Conservation (phyloP, 35 echinoderm and acorn worm species). For the Nesometra sesokonis region DNA sequence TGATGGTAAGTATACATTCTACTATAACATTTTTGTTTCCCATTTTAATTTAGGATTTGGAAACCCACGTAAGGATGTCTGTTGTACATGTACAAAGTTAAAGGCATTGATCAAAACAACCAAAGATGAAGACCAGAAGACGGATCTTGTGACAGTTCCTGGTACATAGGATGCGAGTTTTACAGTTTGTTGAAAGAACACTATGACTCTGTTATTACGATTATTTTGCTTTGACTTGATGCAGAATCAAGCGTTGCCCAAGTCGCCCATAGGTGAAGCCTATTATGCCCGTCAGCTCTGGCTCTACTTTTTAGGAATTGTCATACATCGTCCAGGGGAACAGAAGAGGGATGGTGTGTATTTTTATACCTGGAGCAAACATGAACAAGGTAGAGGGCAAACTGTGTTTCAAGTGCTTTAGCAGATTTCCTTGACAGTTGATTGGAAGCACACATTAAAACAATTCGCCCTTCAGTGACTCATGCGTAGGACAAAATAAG, state of each 20-base stretch:
- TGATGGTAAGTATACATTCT: background rate
- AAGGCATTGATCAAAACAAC: background rate
- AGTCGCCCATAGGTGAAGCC: slow-evolving; percentile 29
- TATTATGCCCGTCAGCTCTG: slow-evolving; percentile 40
- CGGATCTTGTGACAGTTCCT: slow-evolving; percentile 10
- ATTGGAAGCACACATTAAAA: slow-evolving; percentile 1
- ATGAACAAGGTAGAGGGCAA: slow-evolving; percentile 30
- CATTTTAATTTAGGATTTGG: slow-evolving; percentile 33
- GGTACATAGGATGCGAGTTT: slow-evolving; percentile 28
- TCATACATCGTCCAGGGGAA: slow-evolving; percentile 6
- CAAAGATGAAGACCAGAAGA: slow-evolving; percentile 2
- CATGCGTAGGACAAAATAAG: slow-evolving; percentile 45
- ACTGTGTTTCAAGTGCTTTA: slow-evolving; percentile 34
- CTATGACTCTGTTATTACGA: background rate
- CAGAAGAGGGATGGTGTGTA: slow-evolving; percentile 12
- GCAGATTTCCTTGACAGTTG: slow-evolving; percentile 20
- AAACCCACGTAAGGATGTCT: slow-evolving; percentile 33
- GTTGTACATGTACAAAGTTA: slow-evolving; percentile 12
- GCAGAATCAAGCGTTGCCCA: slow-evolving; percentile 36
- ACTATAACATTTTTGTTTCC: slow-evolving; percentile 21
- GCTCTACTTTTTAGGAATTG: slow-evolving; percentile 24
- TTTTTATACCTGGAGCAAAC: slow-evolving; percentile 40
- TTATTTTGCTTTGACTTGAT: slow-evolving; percentile 30
- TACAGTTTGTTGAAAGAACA: background rate
- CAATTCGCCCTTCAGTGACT: slow-evolving; percentile 40